Conservation (phyloP, 2,113 vertebrate species). For the Dolichotis patagonum region DNA sequence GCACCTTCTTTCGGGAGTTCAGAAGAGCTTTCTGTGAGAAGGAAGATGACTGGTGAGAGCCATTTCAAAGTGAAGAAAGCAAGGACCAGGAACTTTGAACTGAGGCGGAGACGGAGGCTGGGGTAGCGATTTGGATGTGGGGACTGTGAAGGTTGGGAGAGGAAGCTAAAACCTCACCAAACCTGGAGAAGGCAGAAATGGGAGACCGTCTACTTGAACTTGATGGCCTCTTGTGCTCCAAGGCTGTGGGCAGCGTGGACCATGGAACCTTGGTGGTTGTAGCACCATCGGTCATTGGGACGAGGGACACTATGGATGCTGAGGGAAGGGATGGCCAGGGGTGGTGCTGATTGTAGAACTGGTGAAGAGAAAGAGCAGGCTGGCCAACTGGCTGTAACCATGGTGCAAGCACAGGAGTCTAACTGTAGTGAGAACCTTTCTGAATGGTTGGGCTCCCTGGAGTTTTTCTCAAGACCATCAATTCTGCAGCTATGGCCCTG, state of each 20-base stretch:
- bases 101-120: background rate
- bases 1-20: background rate
- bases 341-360: background rate
- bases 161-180: background rate
- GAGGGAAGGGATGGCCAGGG: background rate
- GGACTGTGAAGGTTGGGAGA: background rate
- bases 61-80: background rate
- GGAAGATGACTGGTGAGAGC: background rate
- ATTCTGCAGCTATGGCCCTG: background rate
- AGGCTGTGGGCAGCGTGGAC: background rate
- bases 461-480: background rate
- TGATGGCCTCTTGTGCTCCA: background rate
- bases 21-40: background rate
- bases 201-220: background rate
- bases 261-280: background rate
- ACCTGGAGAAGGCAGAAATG: background rate
- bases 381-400: background rate
- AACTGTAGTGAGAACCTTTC: background rate
- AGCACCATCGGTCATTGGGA: background rate
- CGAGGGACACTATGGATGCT: background rate
- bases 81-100: background rate
- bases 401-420: rapidly evolving
- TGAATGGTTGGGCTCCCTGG: background rate
- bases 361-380: background rate
- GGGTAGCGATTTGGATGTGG: background rate